Percentiles rank a stretch among this genome's conserved stretches.
phyloP scores from a whole-genome alignment of 2,797 vertebrate species.

The Vipera latastei region DNA sequence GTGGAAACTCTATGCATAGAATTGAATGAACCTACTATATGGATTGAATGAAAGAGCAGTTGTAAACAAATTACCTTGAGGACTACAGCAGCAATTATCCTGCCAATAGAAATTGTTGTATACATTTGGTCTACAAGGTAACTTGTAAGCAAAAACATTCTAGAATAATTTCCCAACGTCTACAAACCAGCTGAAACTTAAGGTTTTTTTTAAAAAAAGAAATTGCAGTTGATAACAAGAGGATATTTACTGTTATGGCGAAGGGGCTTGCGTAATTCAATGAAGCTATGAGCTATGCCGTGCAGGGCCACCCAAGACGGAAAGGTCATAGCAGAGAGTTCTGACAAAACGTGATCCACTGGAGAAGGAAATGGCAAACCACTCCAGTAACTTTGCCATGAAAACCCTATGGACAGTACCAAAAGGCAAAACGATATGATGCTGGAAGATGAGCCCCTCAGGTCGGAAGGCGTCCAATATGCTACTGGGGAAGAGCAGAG shows the following conservation, averaged over 20 bases:
- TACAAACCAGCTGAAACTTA: background rate
- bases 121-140: background rate
- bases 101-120: slow-evolving; percentile 1
- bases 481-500: no score
- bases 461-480: no score
- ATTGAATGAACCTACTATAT: slow-evolving; percentile 30
- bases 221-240: background rate
- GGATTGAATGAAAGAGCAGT: background rate
- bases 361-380: no score
- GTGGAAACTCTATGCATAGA: slow-evolving; percentile 21
- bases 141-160: background rate
- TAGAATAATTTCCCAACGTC: background rate
- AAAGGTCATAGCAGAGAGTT: no score
- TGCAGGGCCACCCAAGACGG: no score
- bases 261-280: no score
- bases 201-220: background rate
- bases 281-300: no score
- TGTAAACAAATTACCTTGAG: slow-evolving; percentile 28
- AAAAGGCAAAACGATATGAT: no score
- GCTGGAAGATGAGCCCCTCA: no score
- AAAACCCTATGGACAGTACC: no score
- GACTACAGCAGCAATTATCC: slow-evolving; percentile 15
- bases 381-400: no score
- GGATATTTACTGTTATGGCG: background rate
- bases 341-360: no score